Conservation (phyloP, 2,113 vertebrate species). For the Athene cunicularia region DNA sequence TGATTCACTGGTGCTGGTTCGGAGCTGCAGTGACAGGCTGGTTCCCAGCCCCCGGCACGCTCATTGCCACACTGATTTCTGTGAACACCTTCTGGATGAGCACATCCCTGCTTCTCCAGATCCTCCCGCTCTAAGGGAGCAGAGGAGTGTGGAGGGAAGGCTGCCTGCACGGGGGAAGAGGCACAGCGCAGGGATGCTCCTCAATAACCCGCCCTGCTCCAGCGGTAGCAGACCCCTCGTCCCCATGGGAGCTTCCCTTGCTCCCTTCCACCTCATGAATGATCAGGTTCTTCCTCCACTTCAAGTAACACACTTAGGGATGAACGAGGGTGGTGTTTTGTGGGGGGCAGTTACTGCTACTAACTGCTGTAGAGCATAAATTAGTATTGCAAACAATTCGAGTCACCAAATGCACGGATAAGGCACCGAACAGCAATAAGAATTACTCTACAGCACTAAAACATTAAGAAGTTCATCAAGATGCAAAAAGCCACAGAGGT, state of each 20-base stretch:
- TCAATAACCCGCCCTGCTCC: accelerated
- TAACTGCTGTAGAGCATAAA: background rate
- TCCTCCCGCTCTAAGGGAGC: background rate
- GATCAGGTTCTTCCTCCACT: background rate
- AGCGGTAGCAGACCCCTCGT: background rate
- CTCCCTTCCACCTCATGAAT: background rate
- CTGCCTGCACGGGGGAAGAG: too few relatives aligned
- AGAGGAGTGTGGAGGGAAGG: accelerated
- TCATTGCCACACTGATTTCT: accelerated
- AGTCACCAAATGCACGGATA: background rate
- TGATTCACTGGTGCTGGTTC: accelerated
- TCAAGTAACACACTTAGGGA: background rate
- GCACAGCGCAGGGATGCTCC: background rate
- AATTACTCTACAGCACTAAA: background rate
- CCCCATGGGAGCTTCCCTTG: accelerated
- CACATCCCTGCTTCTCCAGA: background rate
- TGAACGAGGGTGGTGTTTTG: background rate
- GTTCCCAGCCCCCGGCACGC: background rate
- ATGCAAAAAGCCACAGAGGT: background rate
- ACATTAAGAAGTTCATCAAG: background rate
- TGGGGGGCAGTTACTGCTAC: background rate
- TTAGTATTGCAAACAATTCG: background rate
- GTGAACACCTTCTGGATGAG: too few relatives aligned
- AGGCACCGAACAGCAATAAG: background rate
- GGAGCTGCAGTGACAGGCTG: background rate